Evolutionary conservation across 2,113 vertebrate species (phyloP).

Genomic region (Strigops habroptila): DNA sequence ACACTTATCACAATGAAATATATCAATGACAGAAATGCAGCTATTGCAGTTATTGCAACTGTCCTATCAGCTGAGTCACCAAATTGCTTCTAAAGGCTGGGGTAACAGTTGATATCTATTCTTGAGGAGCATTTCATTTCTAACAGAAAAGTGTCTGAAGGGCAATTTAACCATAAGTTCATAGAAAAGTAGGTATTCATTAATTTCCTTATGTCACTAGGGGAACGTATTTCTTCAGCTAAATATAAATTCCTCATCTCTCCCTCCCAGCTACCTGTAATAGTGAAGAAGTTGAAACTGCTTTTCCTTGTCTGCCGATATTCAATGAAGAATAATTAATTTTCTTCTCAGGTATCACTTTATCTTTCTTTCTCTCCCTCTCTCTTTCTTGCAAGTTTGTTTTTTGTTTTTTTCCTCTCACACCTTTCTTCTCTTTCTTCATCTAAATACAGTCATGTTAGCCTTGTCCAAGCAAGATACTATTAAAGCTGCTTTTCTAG

Average conservation of each 20-base stretch:
- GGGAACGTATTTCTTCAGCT: neutral
- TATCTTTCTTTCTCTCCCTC: neutral
- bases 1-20: neutral
- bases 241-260: neutral
- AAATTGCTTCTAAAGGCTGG: neutral
- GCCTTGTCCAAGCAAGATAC: neutral
- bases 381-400: neutral
- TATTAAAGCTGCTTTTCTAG: neutral
- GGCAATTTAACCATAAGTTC: neutral
- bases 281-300: neutral
- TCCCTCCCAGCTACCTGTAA: neutral
- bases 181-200: neutral
- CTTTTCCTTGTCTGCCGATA: neutral
- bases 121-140: neutral
- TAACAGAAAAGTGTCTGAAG: neutral
- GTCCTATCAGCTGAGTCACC: neutral
- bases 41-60: neutral
- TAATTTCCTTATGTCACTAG: neutral
- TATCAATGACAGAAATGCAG: neutral
- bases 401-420: neutral
- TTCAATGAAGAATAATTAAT: neutral
- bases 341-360: neutral
- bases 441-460: neutral
- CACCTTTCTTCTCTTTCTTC: neutral
- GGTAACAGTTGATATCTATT: neutral